A percentile compares a stretch with the other conserved stretches of the same genome.
Evolutionary conservation across 64 coral and sea anemone species (phyloP).

Genomic region (Platygyra sinensis): DNA sequence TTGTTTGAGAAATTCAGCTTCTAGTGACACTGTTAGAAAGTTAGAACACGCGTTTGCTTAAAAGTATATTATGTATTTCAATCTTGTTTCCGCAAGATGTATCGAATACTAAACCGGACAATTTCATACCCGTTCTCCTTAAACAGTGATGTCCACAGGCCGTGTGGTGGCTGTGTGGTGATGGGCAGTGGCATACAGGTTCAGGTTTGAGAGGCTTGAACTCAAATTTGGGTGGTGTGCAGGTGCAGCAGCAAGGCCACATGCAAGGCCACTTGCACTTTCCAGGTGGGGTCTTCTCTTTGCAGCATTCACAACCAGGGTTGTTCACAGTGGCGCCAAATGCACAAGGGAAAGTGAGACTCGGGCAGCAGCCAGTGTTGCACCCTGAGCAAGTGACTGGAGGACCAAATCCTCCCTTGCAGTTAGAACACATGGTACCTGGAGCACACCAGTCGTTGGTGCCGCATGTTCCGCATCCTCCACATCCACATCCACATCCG

Average conservation of each 20-base stretch:
- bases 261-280: slow-evolving; percentile 80
- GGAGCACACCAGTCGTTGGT: slow-evolving; percentile 65
- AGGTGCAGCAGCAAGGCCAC: slow-evolving; percentile 78
- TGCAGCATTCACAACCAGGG: slow-evolving; percentile 65
- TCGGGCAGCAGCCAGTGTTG: slow-evolving; percentile 38
- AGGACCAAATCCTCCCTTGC: slow-evolving; percentile 63
- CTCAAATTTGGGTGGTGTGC: slow-evolving; percentile 71
- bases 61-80: too few relatives aligned
- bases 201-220: slow-evolving; percentile 74
- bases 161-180: slow-evolving; percentile 44
- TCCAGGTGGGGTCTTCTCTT: slow-evolving; percentile 59
- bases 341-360: slow-evolving; percentile 66
- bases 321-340: slow-evolving; percentile 74
- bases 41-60: too few relatives aligned
- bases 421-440: slow-evolving; percentile 33
- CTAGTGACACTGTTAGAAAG: too few relatives aligned
- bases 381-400: slow-evolving; percentile 53
- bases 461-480: slow-evolving; percentile 43
- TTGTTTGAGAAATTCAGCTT: too few relatives aligned
- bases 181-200: slow-evolving; percentile 70
- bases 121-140: slow-evolving; percentile 49
- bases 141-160: slow-evolving; percentile 37
- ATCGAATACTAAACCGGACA: neutral
- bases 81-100: too few relatives aligned
- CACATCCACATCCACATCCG: neutral